These are phyloP conservation scores for Ricordea florida DNA, from an alignment of 92 coral and sea anemone genomes.

Conservation along the genomic window DNA sequence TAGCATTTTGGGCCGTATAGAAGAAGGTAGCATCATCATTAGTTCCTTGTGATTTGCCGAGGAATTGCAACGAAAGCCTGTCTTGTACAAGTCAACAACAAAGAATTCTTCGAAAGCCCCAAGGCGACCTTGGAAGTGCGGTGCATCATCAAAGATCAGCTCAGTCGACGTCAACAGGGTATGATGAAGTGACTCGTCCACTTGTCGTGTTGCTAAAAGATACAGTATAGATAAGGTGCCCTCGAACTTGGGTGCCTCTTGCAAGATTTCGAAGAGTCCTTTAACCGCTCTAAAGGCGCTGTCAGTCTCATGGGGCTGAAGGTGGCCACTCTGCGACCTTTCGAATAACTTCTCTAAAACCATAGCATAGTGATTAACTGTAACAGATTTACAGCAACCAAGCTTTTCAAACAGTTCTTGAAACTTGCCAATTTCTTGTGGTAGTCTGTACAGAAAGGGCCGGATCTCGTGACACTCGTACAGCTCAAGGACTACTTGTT, in stretches of 20 bases:
- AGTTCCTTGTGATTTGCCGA: slow-evolving; percentile 10
- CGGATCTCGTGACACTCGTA: slow-evolving; percentile 9
- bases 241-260: background rate
- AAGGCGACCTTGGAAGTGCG: slow-evolving; percentile 55
- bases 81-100: slow-evolving; percentile 25
- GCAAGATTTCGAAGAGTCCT: slow-evolving; percentile 32
- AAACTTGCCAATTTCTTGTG: slow-evolving; percentile 28
- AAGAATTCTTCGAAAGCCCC: background rate
- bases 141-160: slow-evolving; percentile 60
- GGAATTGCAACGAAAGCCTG: background rate
- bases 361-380: slow-evolving; percentile 40
- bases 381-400: slow-evolving; percentile 30
- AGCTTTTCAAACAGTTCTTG: slow-evolving; percentile 12
- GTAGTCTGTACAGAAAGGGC: slow-evolving; percentile 59
- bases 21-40: slow-evolving; percentile 34
- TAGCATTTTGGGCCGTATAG: slow-evolving; percentile 48
- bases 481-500: slow-evolving; percentile 40
- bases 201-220: slow-evolving; percentile 20
- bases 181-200: background rate
- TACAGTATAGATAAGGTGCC: background rate
- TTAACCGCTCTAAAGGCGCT: slow-evolving; percentile 12
- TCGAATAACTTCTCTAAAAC: slow-evolving; percentile 13
- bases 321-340: background rate
- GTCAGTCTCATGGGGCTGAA: slow-evolving; percentile 27
- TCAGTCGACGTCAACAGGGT: slow-evolving; percentile 42